Percentiles rank a stretch among this genome's conserved stretches.
These are phyloP conservation scores for Colletes latitarsis DNA, from an alignment of 1,140 invertebrate species.

Conservation along the genomic window DNA sequence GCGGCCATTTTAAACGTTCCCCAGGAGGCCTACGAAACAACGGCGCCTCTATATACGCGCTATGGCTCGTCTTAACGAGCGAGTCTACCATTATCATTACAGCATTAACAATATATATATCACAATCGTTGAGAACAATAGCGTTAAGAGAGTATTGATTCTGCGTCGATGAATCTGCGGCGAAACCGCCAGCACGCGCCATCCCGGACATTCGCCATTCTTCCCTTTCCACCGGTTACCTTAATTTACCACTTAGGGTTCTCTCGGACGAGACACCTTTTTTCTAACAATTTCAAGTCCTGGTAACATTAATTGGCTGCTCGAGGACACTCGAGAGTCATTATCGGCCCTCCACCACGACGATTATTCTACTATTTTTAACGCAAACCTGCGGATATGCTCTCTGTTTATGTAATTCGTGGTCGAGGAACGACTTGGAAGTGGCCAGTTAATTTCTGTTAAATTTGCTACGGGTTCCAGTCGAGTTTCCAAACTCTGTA, in stretches of 20 bases:
- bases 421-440: too few relatives aligned
- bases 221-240: not conserved
- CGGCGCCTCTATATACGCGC: not conserved
- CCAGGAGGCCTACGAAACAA: not conserved
- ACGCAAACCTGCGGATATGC: too few relatives aligned
- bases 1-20: constrained; percentile 13
- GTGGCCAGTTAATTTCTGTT: too few relatives aligned
- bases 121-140: constrained; percentile 72
- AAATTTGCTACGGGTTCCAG: too few relatives aligned
- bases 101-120: constrained; percentile 71
- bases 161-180: constrained; percentile 19
- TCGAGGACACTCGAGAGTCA: too few relatives aligned
- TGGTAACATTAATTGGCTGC: too few relatives aligned
- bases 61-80: constrained; percentile 2
- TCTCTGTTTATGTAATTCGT: too few relatives aligned
- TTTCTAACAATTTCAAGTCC: too few relatives aligned
- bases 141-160: constrained; percentile 43
- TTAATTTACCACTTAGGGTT: not conserved
- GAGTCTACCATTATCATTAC: constrained; percentile 35
- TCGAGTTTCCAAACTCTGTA: too few relatives aligned
- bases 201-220: constrained; percentile 11
- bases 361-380: too few relatives aligned
- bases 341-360: too few relatives aligned
- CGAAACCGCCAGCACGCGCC: constrained; percentile 20
- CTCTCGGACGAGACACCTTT: too few relatives aligned